Conservation (phyloP, 2,113 vertebrate species). For the Galeopterus variegatus region DNA sequence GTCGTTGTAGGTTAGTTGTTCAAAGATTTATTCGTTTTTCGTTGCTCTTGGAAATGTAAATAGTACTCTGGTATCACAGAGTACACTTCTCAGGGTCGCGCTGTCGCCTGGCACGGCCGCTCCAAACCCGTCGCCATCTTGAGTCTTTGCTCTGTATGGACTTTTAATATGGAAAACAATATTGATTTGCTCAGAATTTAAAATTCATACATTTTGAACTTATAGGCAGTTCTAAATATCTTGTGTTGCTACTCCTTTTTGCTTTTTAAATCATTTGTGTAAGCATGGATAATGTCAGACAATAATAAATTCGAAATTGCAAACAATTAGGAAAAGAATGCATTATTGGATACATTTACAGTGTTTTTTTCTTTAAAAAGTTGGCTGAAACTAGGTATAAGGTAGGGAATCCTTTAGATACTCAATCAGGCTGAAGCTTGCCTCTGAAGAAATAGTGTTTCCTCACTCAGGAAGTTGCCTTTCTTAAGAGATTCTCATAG, state of each 20-base stretch:
- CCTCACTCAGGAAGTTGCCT: background rate
- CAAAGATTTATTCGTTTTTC: too few species aligned
- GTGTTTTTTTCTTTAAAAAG: background rate
- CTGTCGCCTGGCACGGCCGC: too few species aligned
- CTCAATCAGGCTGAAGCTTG: background rate
- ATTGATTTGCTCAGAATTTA: constrained; percentile 34
- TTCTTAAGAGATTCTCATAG: background rate
- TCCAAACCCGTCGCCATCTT: too few species aligned
- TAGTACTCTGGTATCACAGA: too few species aligned
- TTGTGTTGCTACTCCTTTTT: background rate
- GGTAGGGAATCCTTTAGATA: background rate
- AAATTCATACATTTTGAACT: constrained; percentile 33
- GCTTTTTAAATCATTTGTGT: constrained; percentile 7
- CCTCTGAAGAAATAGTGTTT: background rate
- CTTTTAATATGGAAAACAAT: constrained; percentile 57
- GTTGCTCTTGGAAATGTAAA: too few species aligned
- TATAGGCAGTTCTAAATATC: background rate
- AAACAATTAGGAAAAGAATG: background rate
- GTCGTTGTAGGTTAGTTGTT: too few species aligned
- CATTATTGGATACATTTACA: background rate
- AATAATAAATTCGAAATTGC: background rate
- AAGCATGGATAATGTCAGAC: background rate
- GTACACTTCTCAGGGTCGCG: too few species aligned
- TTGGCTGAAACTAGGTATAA: constrained; percentile 1
- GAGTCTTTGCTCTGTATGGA: too few species aligned